Percentiles rank a stretch among this genome's conserved stretches.
Conservation (phyloP, 2,888 invertebrate species). For the Chrysodeixis includens region DNA sequence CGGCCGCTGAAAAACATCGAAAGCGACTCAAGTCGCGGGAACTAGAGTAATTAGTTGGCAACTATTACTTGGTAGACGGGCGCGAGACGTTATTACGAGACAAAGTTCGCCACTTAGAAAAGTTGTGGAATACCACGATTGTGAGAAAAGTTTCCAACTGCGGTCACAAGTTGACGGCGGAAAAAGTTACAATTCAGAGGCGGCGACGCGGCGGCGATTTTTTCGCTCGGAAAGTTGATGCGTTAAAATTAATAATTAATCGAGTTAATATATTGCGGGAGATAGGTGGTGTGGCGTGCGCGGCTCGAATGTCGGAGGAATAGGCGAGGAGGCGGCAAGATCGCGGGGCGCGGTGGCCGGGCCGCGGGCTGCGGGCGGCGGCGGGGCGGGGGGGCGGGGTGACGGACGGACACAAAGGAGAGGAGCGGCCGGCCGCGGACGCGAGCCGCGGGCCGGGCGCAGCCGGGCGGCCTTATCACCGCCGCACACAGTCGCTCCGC, state of each 20-base stretch:
- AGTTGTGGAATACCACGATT: slow-evolving; percentile 67
- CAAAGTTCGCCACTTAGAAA: slow-evolving; percentile 74
- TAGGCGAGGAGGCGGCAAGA: slow-evolving; percentile 72
- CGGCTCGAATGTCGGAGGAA: slow-evolving; percentile 65
- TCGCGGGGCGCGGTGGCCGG: slow-evolving; percentile 58
- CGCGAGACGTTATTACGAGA: slow-evolving; percentile 76
- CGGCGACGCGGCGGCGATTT: slow-evolving; percentile 56
- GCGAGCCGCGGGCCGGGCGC: slow-evolving; percentile 74
- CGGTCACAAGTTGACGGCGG: slow-evolving; percentile 39
- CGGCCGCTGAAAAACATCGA: slow-evolving; percentile 57
- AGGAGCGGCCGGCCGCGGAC: slow-evolving; percentile 85
- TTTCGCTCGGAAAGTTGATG: slow-evolving; percentile 65
- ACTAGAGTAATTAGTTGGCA: slow-evolving; percentile 66
- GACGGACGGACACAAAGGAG: slow-evolving; percentile 88
- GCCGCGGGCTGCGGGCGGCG: slow-evolving; percentile 53
- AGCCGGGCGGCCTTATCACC: slow-evolving; percentile 81
- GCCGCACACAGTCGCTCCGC: slow-evolving; percentile 80
- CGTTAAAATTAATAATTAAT: slow-evolving; percentile 80
- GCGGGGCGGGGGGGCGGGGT: slow-evolving; percentile 72
- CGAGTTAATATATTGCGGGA: slow-evolving; percentile 79
- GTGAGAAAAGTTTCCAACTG: slow-evolving; percentile 56
- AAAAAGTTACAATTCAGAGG: slow-evolving; percentile 62
- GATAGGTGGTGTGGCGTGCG: slow-evolving; percentile 79
- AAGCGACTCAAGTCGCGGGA: slow-evolving; percentile 51
- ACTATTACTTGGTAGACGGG: slow-evolving; percentile 72